phyloP scores from a whole-genome alignment of 2,113 vertebrate species.

The Neogobius melanostomus region DNA sequence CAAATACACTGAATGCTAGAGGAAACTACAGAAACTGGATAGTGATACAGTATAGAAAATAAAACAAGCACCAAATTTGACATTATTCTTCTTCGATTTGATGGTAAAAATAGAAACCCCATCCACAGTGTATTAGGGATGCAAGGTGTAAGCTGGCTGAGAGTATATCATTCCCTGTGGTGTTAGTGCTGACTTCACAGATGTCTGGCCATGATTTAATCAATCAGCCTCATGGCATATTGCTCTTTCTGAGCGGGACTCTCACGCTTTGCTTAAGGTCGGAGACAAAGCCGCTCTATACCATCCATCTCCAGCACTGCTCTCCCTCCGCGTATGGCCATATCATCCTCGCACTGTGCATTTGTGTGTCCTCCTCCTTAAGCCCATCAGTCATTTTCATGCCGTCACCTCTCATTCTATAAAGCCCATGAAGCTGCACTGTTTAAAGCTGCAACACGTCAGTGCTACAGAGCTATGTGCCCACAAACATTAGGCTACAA shows the following conservation, averaged over 20 bases:
- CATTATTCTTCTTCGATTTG: constrained; percentile 39
- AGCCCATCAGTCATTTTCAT: constrained; percentile 40
- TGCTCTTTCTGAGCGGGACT: constrained; percentile 44
- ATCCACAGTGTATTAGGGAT: constrained; percentile 43
- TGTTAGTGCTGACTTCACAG: constrained; percentile 63
- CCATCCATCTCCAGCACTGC: constrained; percentile 21
- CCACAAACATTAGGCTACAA: constrained; percentile 28
- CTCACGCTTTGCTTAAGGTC: constrained; percentile 11
- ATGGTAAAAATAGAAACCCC: constrained; percentile 53
- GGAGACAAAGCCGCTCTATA: constrained; percentile 25
- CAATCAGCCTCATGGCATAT: constrained; percentile 47
- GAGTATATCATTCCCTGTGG: constrained; percentile 43
- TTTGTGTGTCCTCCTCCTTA: constrained; percentile 23
- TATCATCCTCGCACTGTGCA: constrained; percentile 23
- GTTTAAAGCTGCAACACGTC: constrained; percentile 1
- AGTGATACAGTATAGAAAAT: not conserved
- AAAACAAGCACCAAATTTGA: not conserved
- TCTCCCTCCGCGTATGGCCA: not conserved
- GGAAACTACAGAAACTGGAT: no score
- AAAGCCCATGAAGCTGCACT: constrained; percentile 21
- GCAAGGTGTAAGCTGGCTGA: constrained; percentile 43
- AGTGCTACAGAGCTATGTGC: constrained; percentile 9
- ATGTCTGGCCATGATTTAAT: constrained; percentile 65
- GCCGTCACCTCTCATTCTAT: constrained; percentile 29
- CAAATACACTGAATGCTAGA: no score